These are phyloP conservation scores for Malurus splendens DNA, from an alignment of 2,797 vertebrate genomes.

Conservation along the genomic window DNA sequence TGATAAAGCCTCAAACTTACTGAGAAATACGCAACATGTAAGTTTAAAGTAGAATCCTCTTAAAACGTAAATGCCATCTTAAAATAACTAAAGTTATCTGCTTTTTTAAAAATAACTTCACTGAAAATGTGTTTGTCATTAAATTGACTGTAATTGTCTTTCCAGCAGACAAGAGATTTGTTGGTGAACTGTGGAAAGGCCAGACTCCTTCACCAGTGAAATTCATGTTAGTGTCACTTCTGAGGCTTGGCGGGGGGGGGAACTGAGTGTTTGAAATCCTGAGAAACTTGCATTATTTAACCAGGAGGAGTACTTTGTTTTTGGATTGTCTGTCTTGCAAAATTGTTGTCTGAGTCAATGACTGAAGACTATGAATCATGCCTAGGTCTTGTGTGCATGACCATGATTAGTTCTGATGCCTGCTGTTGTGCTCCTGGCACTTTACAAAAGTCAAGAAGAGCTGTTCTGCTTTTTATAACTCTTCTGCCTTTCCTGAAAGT, in stretches of 20 bases:
- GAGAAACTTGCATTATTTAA: not conserved
- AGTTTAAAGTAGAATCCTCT: not conserved
- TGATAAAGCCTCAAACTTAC: not conserved
- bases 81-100: not conserved
- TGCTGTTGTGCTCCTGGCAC: not conserved
- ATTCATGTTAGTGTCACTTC: not conserved
- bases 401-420: not conserved
- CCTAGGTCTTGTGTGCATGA: not conserved
- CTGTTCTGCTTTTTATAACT: not conserved
- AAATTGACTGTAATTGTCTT: not conserved
- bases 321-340: not conserved
- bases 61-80: not conserved
- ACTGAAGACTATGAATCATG: not conserved
- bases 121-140: not conserved
- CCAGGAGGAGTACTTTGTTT: not conserved
- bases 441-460: not conserved
- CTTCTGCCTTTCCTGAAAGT: not conserved
- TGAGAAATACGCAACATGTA: rapidly evolving
- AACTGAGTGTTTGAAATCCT: not conserved
- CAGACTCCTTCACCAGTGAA: not conserved
- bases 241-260: not conserved
- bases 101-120: not conserved
- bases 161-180: not conserved
- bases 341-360: not conserved
- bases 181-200: not conserved